Percentiles rank a stretch among this genome's conserved stretches.
Conservation (phyloP, 1,140 invertebrate species). For the Armadillidium nasatum region DNA sequence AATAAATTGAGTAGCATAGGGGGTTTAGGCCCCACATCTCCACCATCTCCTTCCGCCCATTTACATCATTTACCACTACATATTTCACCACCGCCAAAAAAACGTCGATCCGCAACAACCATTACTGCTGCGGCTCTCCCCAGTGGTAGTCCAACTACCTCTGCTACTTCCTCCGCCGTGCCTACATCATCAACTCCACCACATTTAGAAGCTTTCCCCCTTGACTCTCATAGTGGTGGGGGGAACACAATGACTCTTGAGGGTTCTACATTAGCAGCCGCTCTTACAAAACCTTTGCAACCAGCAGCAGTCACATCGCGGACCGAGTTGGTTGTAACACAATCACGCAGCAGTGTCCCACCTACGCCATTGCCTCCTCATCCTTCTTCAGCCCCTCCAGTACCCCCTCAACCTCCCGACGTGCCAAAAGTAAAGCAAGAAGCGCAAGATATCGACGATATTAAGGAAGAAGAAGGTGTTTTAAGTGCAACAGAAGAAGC, state of each 20-base stretch:
- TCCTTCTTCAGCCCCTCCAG: conserved; percentile 20
- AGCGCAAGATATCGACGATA: conserved; percentile 10
- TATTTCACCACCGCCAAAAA: conserved; percentile 44
- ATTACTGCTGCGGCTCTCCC: conserved; percentile 24
- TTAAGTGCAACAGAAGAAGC: conserved; percentile 33
- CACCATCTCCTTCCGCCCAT: conserved; percentile 37
- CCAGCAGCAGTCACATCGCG: conserved; percentile 21
- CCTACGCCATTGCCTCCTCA: conserved; percentile 34
- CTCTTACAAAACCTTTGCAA: conserved; percentile 40
- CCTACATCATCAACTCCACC: conserved; percentile 21
- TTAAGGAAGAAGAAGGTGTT: conserved; percentile 31
- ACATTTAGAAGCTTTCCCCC: neutral
- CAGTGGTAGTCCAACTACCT: conserved; percentile 3
- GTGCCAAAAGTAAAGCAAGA: conserved; percentile 44
- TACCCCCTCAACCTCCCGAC: conserved; percentile 29
- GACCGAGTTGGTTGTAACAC: neutral
- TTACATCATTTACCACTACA: conserved; percentile 38
- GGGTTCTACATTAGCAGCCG: conserved; percentile 42
- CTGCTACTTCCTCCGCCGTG: conserved; percentile 15
- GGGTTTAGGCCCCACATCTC: conserved; percentile 33
- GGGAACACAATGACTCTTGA: conserved; percentile 21
- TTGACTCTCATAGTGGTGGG: conserved; percentile 16
- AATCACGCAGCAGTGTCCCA: neutral
- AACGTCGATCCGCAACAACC: conserved; percentile 38
- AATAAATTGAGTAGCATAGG: conserved; percentile 4